A percentile compares a stretch with the other conserved stretches of the same genome.
phyloP scores from a whole-genome alignment of 1,140 invertebrate species.

The Apis laboriosa region DNA sequence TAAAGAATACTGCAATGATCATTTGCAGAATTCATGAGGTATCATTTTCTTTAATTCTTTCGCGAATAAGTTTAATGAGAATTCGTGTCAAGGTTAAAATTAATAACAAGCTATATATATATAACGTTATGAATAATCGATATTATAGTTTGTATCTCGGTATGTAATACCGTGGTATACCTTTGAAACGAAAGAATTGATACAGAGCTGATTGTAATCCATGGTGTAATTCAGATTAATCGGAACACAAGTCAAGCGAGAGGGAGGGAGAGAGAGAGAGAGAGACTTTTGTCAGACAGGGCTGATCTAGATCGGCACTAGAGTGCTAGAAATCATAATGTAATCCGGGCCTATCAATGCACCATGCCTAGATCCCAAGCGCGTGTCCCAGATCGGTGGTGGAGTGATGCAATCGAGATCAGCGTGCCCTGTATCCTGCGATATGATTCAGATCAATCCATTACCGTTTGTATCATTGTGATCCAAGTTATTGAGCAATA shows the following conservation, averaged over 20 bases:
- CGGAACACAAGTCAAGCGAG: neutral
- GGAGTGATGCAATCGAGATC: conserved; percentile 24
- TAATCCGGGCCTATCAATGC: conserved; percentile 23
- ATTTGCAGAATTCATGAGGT: neutral
- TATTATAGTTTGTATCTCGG: no score
- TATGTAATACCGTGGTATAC: no score
- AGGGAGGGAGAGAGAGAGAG: no score
- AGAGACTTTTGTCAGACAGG: neutral
- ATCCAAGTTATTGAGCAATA: conserved; percentile 29
- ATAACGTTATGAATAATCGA: no score
- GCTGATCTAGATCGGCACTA: conserved; percentile 1
- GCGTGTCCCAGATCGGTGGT: conserved; percentile 7
- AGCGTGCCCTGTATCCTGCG: neutral
- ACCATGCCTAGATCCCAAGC: conserved; percentile 2
- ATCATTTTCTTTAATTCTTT: no score
- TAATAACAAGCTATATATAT: no score
- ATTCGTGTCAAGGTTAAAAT: no score
- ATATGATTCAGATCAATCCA: conserved; percentile 34
- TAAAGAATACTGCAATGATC: neutral
- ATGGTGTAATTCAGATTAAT: neutral
- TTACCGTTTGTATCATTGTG: conserved; percentile 32
- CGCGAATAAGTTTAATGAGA: no score
- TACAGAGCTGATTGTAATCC: neutral
- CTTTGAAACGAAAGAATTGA: neutral
- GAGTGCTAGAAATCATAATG: neutral